A percentile compares a stretch with the other conserved stretches of the same genome.
Evolutionary conservation across 2,888 invertebrate genomes (phyloP).

Genomic region (Drosophila mayaguana): DNA sequence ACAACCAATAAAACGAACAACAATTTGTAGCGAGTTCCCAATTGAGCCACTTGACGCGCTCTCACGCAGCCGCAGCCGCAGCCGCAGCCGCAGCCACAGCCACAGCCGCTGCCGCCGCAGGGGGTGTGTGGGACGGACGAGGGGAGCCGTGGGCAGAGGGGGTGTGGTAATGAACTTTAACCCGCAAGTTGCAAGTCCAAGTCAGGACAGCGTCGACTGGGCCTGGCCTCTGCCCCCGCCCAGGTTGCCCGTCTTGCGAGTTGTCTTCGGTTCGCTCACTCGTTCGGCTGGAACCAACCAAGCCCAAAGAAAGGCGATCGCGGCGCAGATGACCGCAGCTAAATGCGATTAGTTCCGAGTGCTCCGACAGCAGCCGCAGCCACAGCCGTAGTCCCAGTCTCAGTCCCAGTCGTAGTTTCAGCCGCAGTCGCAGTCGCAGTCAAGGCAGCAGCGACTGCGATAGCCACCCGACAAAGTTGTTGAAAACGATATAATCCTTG

Average conservation of each 20-base stretch:
- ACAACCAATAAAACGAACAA: conserved; percentile 56
- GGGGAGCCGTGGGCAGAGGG: background rate
- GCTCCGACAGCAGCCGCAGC: conserved; percentile 66
- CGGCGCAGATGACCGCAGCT: conserved; percentile 83
- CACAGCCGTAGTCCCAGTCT: background rate
- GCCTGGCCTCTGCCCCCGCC: conserved; percentile 7
- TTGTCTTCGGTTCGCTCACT: conserved; percentile 27
- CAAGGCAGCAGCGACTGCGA: conserved; percentile 10
- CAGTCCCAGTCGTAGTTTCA: conserved; percentile 20
- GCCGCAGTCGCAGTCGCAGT: background rate
- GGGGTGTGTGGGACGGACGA: conserved; percentile 1
- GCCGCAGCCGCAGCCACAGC: background rate
- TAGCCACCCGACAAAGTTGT: conserved; percentile 43
- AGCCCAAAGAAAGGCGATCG: conserved; percentile 72
- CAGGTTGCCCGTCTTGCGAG: conserved; percentile 6
- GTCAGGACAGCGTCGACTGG: conserved; percentile 38
- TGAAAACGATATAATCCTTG: conserved; percentile 2
- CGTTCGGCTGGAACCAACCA: conserved; percentile 72
- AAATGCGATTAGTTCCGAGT: conserved; percentile 83
- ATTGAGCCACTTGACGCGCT: conserved; percentile 78
- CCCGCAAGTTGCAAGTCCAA: conserved; percentile 59
- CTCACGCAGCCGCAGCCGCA: conserved; percentile 60
- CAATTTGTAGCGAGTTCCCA: conserved; percentile 64
- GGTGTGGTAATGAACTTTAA: conserved; percentile 76
- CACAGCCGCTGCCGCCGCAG: background rate